Conservation (phyloP, 2,888 invertebrate species). For the Exocentrus adspersus region DNA sequence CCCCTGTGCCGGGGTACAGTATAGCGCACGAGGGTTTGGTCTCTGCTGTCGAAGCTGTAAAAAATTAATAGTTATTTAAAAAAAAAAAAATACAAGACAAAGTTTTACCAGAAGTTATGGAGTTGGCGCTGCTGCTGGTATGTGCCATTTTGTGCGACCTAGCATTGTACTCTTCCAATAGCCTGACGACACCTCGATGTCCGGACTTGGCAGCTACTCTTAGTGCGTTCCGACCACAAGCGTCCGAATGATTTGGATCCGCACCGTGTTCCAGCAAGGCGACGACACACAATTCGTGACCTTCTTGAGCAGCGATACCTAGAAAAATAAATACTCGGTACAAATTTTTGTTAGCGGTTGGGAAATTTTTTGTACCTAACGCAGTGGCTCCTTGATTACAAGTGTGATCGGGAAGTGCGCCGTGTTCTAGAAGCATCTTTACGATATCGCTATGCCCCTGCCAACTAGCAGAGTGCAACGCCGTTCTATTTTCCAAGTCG, state of each 20-base stretch:
- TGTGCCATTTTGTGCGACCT: constrained; percentile 58
- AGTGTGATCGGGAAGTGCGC: constrained; percentile 87
- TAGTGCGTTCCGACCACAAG: constrained; percentile 86
- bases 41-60: constrained; percentile 69
- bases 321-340: constrained; percentile 27
- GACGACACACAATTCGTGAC: constrained; percentile 91
- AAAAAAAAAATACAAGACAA: neutral
- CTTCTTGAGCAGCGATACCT: constrained; percentile 96
- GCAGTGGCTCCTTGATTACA: constrained; percentile 97
- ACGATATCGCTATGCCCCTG: constrained; percentile 91
- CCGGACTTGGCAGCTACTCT: constrained; percentile 93
- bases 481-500: constrained; percentile 87
- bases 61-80: neutral
- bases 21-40: constrained; percentile 72
- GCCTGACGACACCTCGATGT: constrained; percentile 83
- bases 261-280: constrained; percentile 85
- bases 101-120: constrained; percentile 60
- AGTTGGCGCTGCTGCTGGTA: constrained; percentile 61
- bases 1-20: constrained; percentile 60
- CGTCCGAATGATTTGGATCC: constrained; percentile 85
- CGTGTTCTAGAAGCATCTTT: constrained; percentile 79
- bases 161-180: constrained; percentile 75
- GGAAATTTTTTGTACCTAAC: too few species aligned
- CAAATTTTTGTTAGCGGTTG: too few species aligned
- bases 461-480: constrained; percentile 96